Base-by-base conservation (phyloP, 2,113 vertebrate species). In the Diadophis punctatus region DNA sequence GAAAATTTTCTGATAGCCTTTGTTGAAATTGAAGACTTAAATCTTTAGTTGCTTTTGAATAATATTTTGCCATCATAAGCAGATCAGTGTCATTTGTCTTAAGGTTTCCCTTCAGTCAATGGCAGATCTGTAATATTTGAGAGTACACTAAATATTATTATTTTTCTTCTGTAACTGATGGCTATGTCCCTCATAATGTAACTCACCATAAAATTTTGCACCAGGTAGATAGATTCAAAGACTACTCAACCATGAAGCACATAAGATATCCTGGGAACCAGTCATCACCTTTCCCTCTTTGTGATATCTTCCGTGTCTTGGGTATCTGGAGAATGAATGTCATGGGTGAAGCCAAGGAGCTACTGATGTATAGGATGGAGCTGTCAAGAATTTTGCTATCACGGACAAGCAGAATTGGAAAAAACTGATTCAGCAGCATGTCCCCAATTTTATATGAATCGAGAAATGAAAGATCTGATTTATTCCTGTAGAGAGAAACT, bases 21-120 rank as follows among this genome's bases (percentile, higher is more conserved):
- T 14, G 23, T 91, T 48, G 84, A 85, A 91, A 88, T 90, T 94
- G n/a, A 88, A 93, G 86, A 86, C 84, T 1, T 9, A 22, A 88
- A 58, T 30, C 16, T 84, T 92, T 90, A 1, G 39, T 92, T 93
- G 92, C 95, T 86, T 22, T 96, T 88, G 27, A 43, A 27, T 20
- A n/a, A 14, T 25, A 0, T 0, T n/a, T 74, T 92, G 25, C 80
- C 16, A 49, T 12, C 4, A 39, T 43, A 68, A 14, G 51, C 34
- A n/a, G 22, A 4, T 87, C 87, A 53, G 51, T 86, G 10, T 48
- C 85, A 93, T 43, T 23, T 90, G 56, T 0, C 34, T 3, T 53
- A 52, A 2, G 87, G 34, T n/a, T 93, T 94, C 43, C 3, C 12
- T 92, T 93, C 25, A 8, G 85, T 30, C 93, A 91, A n/a, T 90